Conservation (phyloP, 2,113 vertebrate genomes). For the Diphyllodes magnificus region DNA sequence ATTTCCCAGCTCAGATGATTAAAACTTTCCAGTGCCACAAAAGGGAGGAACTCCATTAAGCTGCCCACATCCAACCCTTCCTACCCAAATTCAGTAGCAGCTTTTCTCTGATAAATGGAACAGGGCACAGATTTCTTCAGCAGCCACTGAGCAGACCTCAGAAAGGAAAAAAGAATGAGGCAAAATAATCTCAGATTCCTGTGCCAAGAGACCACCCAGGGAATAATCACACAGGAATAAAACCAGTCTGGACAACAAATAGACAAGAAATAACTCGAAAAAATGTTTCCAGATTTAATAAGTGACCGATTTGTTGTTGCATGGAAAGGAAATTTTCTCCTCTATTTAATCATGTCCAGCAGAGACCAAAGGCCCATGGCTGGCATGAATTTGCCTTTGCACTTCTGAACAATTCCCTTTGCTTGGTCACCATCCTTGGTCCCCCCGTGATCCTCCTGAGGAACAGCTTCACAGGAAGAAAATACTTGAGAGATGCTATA, state of each 20-base stretch:
- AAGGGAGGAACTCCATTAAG: not conserved
- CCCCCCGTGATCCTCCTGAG: not conserved
- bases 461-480: not conserved
- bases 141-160: not conserved
- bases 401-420: not conserved
- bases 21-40: not conserved
- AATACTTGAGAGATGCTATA: not conserved
- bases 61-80: not conserved
- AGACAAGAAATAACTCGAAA: not conserved
- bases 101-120: not conserved
- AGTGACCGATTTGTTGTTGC: not conserved
- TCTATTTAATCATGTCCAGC: not conserved
- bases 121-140: not conserved
- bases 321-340: not conserved
- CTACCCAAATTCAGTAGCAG: not conserved
- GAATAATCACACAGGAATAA: not conserved
- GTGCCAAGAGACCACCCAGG: not conserved
- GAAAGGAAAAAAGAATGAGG: not conserved
- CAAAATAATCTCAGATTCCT: not conserved
- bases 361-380: not conserved
- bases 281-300: not conserved
- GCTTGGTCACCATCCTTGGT: not conserved
- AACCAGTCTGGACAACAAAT: not conserved
- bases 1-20: not conserved
- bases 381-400: not conserved